Evolutionary conservation across 2,797 vertebrate genomes (phyloP).

Genomic region (Falco biarmicus): DNA sequence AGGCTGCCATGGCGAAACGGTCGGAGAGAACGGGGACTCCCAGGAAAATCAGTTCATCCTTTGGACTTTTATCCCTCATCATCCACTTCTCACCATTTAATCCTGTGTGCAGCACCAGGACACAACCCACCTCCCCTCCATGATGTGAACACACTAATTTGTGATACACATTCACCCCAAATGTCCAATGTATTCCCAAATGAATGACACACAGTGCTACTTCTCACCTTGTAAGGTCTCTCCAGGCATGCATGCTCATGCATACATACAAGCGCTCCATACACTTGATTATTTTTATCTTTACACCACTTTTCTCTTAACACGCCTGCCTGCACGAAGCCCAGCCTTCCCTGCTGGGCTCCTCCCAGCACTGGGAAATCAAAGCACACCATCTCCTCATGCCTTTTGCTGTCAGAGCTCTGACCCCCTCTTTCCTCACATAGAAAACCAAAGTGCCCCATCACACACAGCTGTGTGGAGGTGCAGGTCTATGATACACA

Average conservation of each 20-base stretch:
- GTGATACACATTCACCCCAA: not conserved
- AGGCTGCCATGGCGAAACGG: not conserved
- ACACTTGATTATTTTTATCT: not conserved
- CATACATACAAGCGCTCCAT: not conserved
- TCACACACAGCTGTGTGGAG: not conserved
- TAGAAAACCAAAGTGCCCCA: not conserved
- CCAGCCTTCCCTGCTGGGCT: not conserved
- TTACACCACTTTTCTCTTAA: not conserved
- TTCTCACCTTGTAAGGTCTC: not conserved
- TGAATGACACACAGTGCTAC: not conserved
- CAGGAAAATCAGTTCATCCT: not conserved
- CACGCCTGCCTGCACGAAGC: not conserved
- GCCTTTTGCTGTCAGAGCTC: accelerated
- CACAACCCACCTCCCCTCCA: accelerated
- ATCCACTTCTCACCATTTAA: not conserved
- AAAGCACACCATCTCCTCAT: not conserved
- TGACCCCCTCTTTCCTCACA: not conserved
- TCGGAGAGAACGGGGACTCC: not conserved
- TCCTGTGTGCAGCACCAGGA: not conserved
- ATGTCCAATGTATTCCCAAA: not conserved
- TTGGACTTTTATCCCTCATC: no score
- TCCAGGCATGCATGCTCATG: accelerated
- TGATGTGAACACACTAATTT: not conserved
- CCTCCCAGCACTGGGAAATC: not conserved
- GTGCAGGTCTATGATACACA: not conserved